Percentiles rank a stretch among this genome's conserved stretches.
These are phyloP conservation scores for Oophaga sylvatica DNA, from an alignment of 2,797 vertebrate species.

Conservation along the genomic window DNA sequence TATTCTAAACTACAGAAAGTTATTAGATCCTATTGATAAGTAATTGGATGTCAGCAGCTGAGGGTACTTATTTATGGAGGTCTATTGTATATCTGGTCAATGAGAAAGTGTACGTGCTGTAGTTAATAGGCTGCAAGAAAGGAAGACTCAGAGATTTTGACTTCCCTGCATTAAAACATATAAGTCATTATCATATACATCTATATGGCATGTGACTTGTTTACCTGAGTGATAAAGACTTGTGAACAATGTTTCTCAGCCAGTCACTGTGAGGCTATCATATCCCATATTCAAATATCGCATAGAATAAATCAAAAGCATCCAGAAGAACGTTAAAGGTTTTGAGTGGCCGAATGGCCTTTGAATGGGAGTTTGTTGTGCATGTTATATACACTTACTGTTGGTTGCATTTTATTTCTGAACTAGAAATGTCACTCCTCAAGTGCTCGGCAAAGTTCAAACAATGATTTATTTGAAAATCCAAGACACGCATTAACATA, in stretches of 20 bases:
- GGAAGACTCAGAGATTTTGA: background rate
- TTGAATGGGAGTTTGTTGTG: slow-evolving; percentile 6
- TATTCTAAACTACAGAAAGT: too few relatives aligned
- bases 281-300: background rate
- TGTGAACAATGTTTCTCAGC: background rate
- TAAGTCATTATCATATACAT: background rate
- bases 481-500: slow-evolving; percentile 35
- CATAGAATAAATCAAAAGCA: slow-evolving; percentile 13
- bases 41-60: too few relatives aligned
- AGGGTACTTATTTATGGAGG: too few relatives aligned
- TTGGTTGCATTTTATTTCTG: slow-evolving; percentile 47
- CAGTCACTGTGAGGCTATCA: background rate
- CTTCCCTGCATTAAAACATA: background rate
- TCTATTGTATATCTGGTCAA: too few relatives aligned
- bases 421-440: slow-evolving; percentile 49
- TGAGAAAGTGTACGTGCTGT: too few relatives aligned
- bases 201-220: background rate
- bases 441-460: slow-evolving; percentile 53
- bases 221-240: background rate
- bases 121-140: background rate
- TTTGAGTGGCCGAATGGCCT: slow-evolving; percentile 11
- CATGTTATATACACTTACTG: slow-evolving; percentile 43
- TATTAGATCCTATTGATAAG: too few relatives aligned
- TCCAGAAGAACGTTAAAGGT: background rate
- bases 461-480: slow-evolving; percentile 56